Conservation (phyloP, 2,797 vertebrate genomes). For the Eulemur mongoz region DNA sequence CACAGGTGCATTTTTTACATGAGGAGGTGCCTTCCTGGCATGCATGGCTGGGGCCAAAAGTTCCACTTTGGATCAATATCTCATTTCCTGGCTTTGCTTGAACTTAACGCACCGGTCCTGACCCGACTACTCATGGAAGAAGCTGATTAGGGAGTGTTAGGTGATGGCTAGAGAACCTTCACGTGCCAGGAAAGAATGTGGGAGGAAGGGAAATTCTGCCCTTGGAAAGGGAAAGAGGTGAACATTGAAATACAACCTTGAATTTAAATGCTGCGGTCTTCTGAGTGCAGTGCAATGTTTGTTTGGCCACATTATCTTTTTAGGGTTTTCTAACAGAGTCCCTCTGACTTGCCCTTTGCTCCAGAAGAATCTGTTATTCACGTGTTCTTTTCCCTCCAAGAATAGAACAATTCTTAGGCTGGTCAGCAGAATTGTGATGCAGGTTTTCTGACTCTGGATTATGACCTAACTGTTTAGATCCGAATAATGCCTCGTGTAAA, state of each 20-base stretch:
- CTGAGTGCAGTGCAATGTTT: not conserved
- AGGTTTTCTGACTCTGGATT: slow-evolving; percentile 39
- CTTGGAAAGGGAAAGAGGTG: not conserved
- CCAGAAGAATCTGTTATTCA: slow-evolving; percentile 18
- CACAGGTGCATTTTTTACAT: not conserved
- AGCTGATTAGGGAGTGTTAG: not conserved
- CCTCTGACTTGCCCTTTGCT: slow-evolving; percentile 43
- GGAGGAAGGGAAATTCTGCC: not conserved
- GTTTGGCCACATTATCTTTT: not conserved
- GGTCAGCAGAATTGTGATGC: not conserved
- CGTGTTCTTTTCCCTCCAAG: slow-evolving; percentile 31
- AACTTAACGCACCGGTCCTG: slow-evolving; percentile 21
- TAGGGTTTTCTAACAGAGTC: slow-evolving; percentile 12
- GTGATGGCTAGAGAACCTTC: not conserved
- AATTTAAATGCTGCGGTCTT: slow-evolving; percentile 24
- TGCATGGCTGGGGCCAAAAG: not conserved
- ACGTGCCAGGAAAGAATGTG: slow-evolving; percentile 15
- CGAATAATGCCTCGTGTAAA: slow-evolving; percentile 33
- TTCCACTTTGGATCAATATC: slow-evolving; percentile 7
- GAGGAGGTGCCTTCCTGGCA: slow-evolving; percentile 23
- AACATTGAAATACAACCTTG: slow-evolving; percentile 20
- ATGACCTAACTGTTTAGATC: slow-evolving; percentile 10
- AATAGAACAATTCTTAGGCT: slow-evolving; percentile 25
- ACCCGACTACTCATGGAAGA: not conserved
- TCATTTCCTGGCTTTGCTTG: slow-evolving; percentile 50